Evolutionary conservation across 2,888 invertebrate genomes (phyloP), one percentile per base, ranked within the genome.

Genomic region (Rhyacophila evoluta): DNA sequence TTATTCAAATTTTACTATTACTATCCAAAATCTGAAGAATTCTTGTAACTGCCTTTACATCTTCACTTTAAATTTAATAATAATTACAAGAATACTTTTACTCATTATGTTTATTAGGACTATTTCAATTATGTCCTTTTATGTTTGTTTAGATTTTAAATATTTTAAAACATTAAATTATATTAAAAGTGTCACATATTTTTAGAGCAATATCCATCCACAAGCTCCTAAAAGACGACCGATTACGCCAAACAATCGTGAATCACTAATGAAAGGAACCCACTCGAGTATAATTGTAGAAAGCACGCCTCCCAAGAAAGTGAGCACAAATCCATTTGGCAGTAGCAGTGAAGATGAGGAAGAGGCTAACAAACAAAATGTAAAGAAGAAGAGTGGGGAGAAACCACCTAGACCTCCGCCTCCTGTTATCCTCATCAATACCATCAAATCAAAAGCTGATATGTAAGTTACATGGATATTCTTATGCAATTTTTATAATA

Each of bases 321-420:
- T 82, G 12, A 89, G 88, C 84, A 90, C 90, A n/a, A 94, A 94
- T 89, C 94, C 94, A 1, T 94, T 94, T 85, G 93, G 92, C 36
- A 92, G 92, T 83, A 90, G 90, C 80, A 92, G 92, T 71, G 93
- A 93, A 82, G 88, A 88, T 83, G 83, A 86, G 83, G 68, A 85
- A n/a, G n/a, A n/a, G 82, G 83, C 29, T 10, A 11, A 5, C 5
- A 36, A 82, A 12, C 79, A 82, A 12, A 77, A 70, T 69, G 82
- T 75, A 5, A 78, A 39, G 76, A 83, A 69, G 81, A 81, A 74
- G 70, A 81, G 80, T 72, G 74, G 74, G 5, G 76, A 79, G 39
- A 83, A 86, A 76, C 86, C 87, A 74, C 86, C 87, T 15, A 84
- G 86, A 76, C 85, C 86, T 6, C 89, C 89, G 15, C 88, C 87